A percentile compares a stretch with the other conserved stretches of the same genome.
Evolutionary conservation across 2,113 vertebrate genomes (phyloP).

Genomic region (Gopherus evgoodei): DNA sequence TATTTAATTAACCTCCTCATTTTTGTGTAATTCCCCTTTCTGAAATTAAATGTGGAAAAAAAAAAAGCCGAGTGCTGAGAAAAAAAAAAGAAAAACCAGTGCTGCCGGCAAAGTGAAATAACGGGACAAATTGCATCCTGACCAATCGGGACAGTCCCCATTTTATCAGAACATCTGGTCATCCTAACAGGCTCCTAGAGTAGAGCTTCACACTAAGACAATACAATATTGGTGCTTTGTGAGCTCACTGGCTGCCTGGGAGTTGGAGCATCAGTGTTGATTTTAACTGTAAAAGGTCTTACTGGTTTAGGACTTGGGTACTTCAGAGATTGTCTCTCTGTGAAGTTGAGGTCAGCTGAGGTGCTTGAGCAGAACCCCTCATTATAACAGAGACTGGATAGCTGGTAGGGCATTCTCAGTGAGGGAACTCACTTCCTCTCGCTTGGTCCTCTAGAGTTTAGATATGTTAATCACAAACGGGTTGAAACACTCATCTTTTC

Average conservation of each 20-base stretch:
- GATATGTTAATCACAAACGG: neutral
- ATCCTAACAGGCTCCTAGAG: neutral
- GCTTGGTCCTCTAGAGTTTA: neutral
- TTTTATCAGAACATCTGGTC: too few species aligned
- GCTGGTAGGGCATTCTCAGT: neutral
- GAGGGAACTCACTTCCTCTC: neutral
- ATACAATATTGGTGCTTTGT: rapidly evolving
- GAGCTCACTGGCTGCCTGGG: rapidly evolving
- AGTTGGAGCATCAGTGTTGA: neutral
- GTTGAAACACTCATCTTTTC: neutral
- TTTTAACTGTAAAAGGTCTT: neutral
- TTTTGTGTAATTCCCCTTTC: too few species aligned
- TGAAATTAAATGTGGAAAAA: too few species aligned
- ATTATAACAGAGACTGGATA: neutral
- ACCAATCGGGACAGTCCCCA: too few species aligned
- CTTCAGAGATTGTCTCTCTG: rapidly evolving
- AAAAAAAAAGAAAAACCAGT: too few species aligned
- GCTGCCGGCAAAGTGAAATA: too few species aligned
- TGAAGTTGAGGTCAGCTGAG: neutral
- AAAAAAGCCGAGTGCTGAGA: too few species aligned
- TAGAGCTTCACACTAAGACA: rapidly evolving
- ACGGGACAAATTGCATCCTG: too few species aligned
- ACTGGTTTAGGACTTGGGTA: neutral
- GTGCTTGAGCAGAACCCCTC: neutral
- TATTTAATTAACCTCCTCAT: too few species aligned